Percentiles rank a stretch among this genome's conserved stretches.
These are phyloP conservation scores for Germaria angustata DNA, from an alignment of 2,888 invertebrate genomes.

Conservation along the genomic window DNA sequence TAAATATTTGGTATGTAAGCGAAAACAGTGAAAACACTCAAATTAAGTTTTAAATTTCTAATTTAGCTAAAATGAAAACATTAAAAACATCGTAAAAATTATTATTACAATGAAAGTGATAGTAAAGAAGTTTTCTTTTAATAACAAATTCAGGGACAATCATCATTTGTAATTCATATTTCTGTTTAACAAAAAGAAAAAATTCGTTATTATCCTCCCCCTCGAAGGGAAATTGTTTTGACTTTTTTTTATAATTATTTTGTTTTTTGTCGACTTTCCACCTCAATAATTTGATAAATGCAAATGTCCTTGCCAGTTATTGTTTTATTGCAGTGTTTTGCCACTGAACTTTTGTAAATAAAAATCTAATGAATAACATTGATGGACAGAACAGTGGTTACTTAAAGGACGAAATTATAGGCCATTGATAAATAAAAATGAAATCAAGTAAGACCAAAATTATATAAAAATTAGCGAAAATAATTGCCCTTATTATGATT, in stretches of 20 bases:
- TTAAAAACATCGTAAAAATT: slow-evolving; percentile 5
- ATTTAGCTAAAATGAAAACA: slow-evolving; percentile 23
- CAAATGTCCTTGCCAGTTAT: slow-evolving; percentile 60
- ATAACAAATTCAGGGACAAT: slow-evolving; percentile 40
- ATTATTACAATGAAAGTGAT: slow-evolving; percentile 48
- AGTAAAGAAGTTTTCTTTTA: slow-evolving; percentile 22
- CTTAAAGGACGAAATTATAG: not conserved
- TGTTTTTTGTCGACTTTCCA: slow-evolving; percentile 55
- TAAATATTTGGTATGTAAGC: not conserved
- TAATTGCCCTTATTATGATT: too few species aligned
- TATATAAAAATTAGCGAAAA: too few species aligned
- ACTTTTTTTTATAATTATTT: slow-evolving; percentile 22
- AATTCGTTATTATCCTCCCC: slow-evolving; percentile 47
- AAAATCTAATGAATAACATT: slow-evolving; percentile 20
- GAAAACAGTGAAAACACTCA: slow-evolving; percentile 9
- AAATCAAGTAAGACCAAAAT: too few species aligned
- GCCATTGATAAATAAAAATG: too few species aligned
- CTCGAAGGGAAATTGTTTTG: slow-evolving; percentile 12
- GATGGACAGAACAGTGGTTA: slow-evolving; percentile 31
- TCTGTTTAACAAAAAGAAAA: slow-evolving; percentile 20
- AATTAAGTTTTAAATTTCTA: slow-evolving; percentile 47
- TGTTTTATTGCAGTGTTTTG: slow-evolving; percentile 16
- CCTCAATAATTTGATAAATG: slow-evolving; percentile 66
- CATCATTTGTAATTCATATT: slow-evolving; percentile 61
- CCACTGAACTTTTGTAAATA: slow-evolving; percentile 20